Conservation (phyloP, 2,797 vertebrate species). For the Pangasius mekongensis region DNA sequence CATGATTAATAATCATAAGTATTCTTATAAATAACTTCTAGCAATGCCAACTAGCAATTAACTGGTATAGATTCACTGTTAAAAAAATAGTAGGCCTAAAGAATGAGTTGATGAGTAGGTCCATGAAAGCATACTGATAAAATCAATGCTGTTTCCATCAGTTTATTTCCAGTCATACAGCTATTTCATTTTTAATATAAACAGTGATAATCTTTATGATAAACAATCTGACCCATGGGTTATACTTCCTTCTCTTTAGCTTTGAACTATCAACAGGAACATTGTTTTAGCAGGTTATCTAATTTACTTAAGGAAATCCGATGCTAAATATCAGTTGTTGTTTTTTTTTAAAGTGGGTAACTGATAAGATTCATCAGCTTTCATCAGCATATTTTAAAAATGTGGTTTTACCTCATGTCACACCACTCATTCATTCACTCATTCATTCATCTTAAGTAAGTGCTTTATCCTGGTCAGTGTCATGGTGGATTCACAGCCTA, state of each 20-base stretch:
- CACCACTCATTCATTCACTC: neutral
- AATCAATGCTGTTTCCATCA: neutral
- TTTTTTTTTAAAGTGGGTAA: conserved; percentile 5
- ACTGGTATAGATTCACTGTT: neutral
- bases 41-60: neutral
- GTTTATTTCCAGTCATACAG: neutral
- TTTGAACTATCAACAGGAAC: conserved; percentile 20
- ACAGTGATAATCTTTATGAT: neutral
- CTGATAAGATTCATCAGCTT: conserved; percentile 34
- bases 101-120: neutral
- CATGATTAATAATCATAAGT: neutral
- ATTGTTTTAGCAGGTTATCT: conserved; percentile 40
- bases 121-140: neutral
- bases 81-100: neutral
- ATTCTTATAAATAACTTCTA: neutral
- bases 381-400: neutral
- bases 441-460: neutral
- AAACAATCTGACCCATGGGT: neutral
- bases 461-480: neutral
- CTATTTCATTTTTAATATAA: neutral
- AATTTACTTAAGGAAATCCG: conserved; percentile 50
- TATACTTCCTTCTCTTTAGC: conserved; percentile 39
- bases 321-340: neutral
- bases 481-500: neutral
- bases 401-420: conserved; percentile 21